Percentiles rank a stretch among this genome's conserved stretches.
Evolutionary conservation across 2,797 vertebrate genomes (phyloP).

Genomic region (Phrynocephalus forsythii): DNA sequence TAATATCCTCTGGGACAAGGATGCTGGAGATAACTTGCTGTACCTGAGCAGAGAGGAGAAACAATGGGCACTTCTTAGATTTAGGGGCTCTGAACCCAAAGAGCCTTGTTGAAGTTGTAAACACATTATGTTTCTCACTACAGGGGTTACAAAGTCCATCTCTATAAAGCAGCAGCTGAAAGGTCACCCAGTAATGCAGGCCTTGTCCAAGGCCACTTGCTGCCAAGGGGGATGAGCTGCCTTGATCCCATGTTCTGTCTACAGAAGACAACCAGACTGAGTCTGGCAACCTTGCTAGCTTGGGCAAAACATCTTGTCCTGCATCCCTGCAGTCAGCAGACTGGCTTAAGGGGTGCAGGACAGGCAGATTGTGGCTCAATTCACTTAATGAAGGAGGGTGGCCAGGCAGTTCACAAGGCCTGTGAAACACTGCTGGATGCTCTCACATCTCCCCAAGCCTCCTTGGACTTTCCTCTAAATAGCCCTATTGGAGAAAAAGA

Average conservation of each 20-base stretch:
- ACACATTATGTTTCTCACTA: not conserved
- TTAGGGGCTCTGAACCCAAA: too few relatives aligned
- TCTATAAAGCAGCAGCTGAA: too few relatives aligned
- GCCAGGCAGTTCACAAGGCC: too few relatives aligned
- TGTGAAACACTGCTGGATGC: too few relatives aligned
- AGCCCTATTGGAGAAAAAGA: not conserved
- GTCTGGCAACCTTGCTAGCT: not conserved
- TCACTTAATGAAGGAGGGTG: too few relatives aligned
- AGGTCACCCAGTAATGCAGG: not conserved
- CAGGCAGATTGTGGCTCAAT: too few relatives aligned
- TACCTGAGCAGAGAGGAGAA: slow-evolving; percentile 73
- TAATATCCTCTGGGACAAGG: slow-evolving; percentile 85
- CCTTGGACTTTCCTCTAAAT: too few relatives aligned
- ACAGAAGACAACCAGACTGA: not conserved
- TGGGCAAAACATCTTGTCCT: not conserved
- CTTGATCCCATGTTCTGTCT: not conserved
- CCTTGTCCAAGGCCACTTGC: not conserved
- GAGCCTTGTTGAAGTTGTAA: not conserved
- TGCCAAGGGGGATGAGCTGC: not conserved
- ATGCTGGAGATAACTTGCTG: slow-evolving; percentile 77
- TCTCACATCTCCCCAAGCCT: too few relatives aligned
- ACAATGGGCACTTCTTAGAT: not conserved
- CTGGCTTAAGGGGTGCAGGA: too few relatives aligned
- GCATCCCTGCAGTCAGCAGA: not conserved
- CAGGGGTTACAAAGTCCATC: too few relatives aligned